Evolutionary conservation across 2,888 invertebrate genomes (phyloP), one percentile per base, ranked within the genome.

Genomic region (Netelia virgata): DNA sequence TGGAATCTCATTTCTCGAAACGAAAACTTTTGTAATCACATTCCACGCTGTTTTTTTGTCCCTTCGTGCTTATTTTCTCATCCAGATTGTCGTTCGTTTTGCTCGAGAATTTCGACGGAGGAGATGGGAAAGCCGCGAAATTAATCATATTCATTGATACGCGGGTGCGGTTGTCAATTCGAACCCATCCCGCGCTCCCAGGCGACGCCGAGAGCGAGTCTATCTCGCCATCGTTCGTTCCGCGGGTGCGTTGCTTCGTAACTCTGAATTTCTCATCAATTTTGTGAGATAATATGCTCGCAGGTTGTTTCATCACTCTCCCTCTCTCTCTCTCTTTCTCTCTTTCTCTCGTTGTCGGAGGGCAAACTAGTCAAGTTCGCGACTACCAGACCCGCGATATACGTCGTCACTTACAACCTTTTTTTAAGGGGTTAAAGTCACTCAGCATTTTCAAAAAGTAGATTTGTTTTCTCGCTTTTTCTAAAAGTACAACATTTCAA

Each of bases 81-180:
- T 11, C 14, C 14, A 47, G 10, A 3, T 10, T 14, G 47, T 47
- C 3, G 1, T 14, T 14, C 11, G 14, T 47, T 47, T 1, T 3
- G 1, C 47, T 14, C 11, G 11, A 14, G 47, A 47, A 10, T 28
- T 23, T 68, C 28, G 11, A 23, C 16, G 16, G 57, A 18, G 10
- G 16, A 28, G 16, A 36, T 3, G 16, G n/a, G 47, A 47, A 14
- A 47, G 16, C 28, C 1, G 1, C 16, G 1, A 18, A 63, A 63
- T 74, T 78, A 73, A 78, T 74, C 64, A 73, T 63, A 78, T 74
- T 74, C 83, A 55, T 74, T 69, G 69, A 78, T 61, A 69, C 28
- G 23, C 20, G 11, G 50, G 1, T 55, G 18, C 55, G 18, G 16
- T 18, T 55, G 55, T 55, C 18, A n/a, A 55, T 55, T 50, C 14